These are phyloP conservation scores for Aphelocoma californica DNA, from an alignment of 2,797 vertebrate genomes.

Conservation along the genomic window DNA sequence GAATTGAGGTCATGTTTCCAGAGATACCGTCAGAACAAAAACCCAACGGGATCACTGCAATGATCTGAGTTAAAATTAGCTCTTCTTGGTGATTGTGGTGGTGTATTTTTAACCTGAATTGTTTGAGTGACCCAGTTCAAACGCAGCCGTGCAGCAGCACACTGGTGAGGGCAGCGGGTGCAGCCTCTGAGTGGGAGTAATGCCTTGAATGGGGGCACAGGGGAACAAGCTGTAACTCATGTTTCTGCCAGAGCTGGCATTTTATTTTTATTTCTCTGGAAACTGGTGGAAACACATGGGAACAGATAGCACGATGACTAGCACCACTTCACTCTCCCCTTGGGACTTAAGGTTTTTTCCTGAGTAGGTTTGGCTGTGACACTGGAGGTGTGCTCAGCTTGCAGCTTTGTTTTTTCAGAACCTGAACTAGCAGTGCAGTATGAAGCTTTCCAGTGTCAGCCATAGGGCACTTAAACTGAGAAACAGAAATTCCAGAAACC, in stretches of 20 bases:
- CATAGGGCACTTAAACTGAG: neutral
- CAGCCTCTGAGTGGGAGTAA: neutral
- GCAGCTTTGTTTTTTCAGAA: neutral
- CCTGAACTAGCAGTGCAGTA: neutral
- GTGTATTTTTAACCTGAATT: neutral
- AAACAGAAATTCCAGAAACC: neutral
- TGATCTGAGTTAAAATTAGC: constrained; percentile 11
- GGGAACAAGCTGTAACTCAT: neutral
- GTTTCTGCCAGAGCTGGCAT: neutral
- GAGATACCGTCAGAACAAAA: neutral
- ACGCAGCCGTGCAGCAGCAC: neutral
- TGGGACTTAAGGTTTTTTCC: neutral
- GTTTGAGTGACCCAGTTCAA: neutral
- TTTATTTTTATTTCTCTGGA: neutral
- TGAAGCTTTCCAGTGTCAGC: neutral
- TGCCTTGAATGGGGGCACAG: rapidly evolving
- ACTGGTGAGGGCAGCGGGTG: neutral
- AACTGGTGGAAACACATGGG: neutral
- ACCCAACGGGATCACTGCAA: neutral
- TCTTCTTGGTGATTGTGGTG: neutral
- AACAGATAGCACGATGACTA: neutral
- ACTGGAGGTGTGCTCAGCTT: neutral
- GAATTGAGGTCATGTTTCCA: constrained; percentile 9
- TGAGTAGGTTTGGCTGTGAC: neutral
- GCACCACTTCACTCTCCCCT: neutral